Conservation (phyloP, 1,140 invertebrate species). For the Pteromalus puparum region DNA sequence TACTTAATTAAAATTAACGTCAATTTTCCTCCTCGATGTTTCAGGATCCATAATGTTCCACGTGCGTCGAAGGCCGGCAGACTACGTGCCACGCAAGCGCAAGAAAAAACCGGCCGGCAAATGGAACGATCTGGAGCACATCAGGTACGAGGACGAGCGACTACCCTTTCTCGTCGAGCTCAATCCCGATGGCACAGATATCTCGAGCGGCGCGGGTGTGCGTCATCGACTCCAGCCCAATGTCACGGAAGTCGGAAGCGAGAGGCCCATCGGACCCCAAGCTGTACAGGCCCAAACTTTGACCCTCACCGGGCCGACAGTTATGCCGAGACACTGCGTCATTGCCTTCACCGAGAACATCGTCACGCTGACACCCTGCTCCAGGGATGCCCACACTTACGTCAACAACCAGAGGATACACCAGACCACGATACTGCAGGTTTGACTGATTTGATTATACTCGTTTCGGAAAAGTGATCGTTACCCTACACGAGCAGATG, state of each 20-base stretch:
- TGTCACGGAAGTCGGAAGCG: constrained; percentile 85
- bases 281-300: constrained; percentile 73
- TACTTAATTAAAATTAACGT: too few species aligned
- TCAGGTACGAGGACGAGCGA: constrained; percentile 76
- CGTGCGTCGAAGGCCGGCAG: constrained; percentile 90
- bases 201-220: constrained; percentile 75
- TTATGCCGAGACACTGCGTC: constrained; percentile 95
- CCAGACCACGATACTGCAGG: constrained; percentile 94
- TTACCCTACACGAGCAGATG: too few species aligned
- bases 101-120: constrained; percentile 90
- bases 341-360: constrained; percentile 91
- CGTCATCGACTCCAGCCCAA: constrained; percentile 81
- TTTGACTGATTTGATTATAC: too few species aligned
- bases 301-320: constrained; percentile 84
- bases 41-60: constrained; percentile 96
- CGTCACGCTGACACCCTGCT: constrained; percentile 94
- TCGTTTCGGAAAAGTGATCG: too few species aligned
- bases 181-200: constrained; percentile 81
- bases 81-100: constrained; percentile 90
- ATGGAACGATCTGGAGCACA: constrained; percentile 74
- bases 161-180: constrained; percentile 79
- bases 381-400: constrained; percentile 93
- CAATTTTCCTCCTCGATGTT: constrained; percentile 51
- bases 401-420: constrained; percentile 94
- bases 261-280: constrained; percentile 75